Conservation (phyloP, 2,113 vertebrate species). For the Egretta garzetta region DNA sequence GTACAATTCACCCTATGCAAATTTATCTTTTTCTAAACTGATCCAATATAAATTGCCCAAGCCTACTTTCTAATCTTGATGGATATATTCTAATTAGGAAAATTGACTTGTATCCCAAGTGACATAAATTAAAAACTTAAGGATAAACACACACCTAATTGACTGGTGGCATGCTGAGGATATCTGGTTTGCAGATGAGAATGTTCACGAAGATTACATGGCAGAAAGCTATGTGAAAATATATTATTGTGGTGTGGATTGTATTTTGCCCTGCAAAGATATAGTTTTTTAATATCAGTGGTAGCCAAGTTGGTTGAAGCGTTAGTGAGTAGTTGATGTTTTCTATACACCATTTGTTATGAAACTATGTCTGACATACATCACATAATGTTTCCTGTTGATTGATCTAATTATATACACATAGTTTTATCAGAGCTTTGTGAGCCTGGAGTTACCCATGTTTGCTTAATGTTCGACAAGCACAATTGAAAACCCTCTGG, state of each 20-base stretch:
- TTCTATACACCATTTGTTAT: slow-evolving; percentile 3
- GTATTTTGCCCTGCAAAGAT: background rate
- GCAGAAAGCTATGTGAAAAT: background rate
- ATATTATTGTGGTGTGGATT: background rate
- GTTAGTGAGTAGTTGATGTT: background rate
- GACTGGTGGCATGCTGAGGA: background rate
- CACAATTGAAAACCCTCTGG: slow-evolving; percentile 71
- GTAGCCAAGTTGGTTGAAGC: background rate
- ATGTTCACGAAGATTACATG: background rate
- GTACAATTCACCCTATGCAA: background rate
- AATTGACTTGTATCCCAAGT: slow-evolving; percentile 17
- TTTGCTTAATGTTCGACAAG: slow-evolving; percentile 76
- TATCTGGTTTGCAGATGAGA: slow-evolving; percentile 49
- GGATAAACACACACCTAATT: slow-evolving; percentile 48
- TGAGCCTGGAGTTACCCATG: slow-evolving; percentile 68
- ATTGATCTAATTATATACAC: slow-evolving; percentile 74
- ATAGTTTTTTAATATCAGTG: background rate
- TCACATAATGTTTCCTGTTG: slow-evolving; percentile 63
- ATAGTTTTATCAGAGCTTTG: slow-evolving; percentile 73
- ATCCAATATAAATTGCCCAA: slow-evolving; percentile 20
- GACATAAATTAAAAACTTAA: slow-evolving; percentile 43
- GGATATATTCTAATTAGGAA: slow-evolving; percentile 34
- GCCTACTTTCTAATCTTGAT: slow-evolving; percentile 35
- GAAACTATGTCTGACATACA: slow-evolving; percentile 52
- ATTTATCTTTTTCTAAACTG: background rate